phyloP scores from a whole-genome alignment of 2,888 invertebrate genomes.

The Drosophila buzzatii region DNA sequence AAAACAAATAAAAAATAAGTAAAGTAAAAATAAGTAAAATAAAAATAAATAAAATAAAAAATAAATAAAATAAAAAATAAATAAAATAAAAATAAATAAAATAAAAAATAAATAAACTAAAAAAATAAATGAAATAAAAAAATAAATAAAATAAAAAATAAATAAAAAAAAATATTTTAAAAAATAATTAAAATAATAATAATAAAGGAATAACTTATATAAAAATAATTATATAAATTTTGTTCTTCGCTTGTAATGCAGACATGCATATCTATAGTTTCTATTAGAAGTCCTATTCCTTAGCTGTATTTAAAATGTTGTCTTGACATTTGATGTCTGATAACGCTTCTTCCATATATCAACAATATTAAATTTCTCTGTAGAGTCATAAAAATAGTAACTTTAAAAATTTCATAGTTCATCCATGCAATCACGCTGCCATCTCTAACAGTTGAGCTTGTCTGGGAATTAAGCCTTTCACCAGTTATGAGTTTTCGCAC shows the following conservation, averaged over 20 bases:
- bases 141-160: not conserved
- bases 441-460: not conserved
- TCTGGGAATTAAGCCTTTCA: not conserved
- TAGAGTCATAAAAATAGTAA: not conserved
- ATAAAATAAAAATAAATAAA: not conserved
- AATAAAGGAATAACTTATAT: not conserved
- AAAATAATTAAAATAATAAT: not conserved
- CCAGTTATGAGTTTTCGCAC: conserved; percentile 7
- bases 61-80: not conserved
- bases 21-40: not conserved
- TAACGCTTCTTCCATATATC: not conserved
- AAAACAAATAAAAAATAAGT: too few relatives aligned
- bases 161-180: not conserved
- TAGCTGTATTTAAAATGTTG: not conserved
- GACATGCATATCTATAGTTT: not conserved
- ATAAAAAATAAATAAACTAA: not conserved
- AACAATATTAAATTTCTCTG: too few relatives aligned
- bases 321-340: not conserved
- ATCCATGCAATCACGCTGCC: not conserved
- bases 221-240: not conserved
- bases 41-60: not conserved
- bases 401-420: not conserved
- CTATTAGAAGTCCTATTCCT: not conserved
- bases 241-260: too few relatives aligned
- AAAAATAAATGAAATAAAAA: not conserved